Base-by-base conservation (phyloP, 2,888 invertebrate species). In the Cremastinae sp. region DNA sequence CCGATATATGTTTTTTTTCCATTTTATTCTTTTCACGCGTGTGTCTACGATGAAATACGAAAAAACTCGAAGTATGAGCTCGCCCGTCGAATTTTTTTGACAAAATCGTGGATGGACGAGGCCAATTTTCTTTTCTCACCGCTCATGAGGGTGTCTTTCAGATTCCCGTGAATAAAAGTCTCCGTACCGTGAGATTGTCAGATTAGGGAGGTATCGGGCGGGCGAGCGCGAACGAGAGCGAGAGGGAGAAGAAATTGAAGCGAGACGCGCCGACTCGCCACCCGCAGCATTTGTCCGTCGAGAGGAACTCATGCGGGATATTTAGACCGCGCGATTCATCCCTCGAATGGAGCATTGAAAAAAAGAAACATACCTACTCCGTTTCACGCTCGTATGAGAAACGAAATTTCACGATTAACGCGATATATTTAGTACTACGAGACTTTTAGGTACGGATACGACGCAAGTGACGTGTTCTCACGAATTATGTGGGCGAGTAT, bases 401-500 rank as follows among this genome's bases (percentile, higher is more conserved):
- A 73, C 79, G 78, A 74, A 69, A 76, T 79, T 79, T 59, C 43
- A 69, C 64, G 28, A 38, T 45, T 16, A 41, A 8, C 43, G n/a
- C 61, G 16, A 47, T 62, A 10, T 10, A 18, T 34, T 62, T 18
- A 28, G 34, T 36, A 47, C 47, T 12, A 61, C 12, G 12, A 12
- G 22, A 22, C 45, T 22, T 16, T 38, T 43, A 38, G 18, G 5
- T 12, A 45, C 54, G 22, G 1, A 51, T 72, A 43, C 14, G 14
- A 18, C 64, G 47, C 36, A 70, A 77, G 70, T 70, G 69, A 74
- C 59, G 65, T 34, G 74, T 86, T 85, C 85, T 85, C 85, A 85
- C 85, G 85, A 79, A 86, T 81, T 71, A 85, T 85, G 86, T 82
- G 85, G 85, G 85, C 73, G 53, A 54, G 28, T 47, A 56, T 59